Percentiles rank a stretch among this genome's conserved stretches.
Conservation (phyloP, 2,888 invertebrate genomes). For the Phlogophora meticulosa region DNA sequence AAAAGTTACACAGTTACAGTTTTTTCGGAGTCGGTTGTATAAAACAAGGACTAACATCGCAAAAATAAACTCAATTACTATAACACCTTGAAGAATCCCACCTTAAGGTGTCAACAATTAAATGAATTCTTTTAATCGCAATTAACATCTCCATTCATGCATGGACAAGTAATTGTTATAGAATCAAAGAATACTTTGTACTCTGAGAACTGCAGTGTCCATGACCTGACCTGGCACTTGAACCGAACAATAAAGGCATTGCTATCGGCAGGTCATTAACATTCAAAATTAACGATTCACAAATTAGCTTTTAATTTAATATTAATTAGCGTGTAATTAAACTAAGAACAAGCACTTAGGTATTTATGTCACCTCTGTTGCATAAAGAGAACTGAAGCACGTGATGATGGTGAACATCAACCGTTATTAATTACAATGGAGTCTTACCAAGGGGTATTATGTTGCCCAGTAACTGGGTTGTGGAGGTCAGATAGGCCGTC, state of each 20-base stretch:
- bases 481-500: too few species aligned
- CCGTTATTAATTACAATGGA: not conserved
- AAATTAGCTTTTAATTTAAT: slow-evolving; percentile 49
- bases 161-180: slow-evolving; percentile 53
- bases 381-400: not conserved
- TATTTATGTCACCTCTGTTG: slow-evolving; percentile 18
- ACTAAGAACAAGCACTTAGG: not conserved
- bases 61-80: slow-evolving; percentile 1
- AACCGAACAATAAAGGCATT: slow-evolving; percentile 62
- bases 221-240: slow-evolving; percentile 61
- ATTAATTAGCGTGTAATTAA: slow-evolving; percentile 45
- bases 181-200: slow-evolving; percentile 46
- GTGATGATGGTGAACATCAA: not conserved
- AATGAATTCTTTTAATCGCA: slow-evolving; percentile 33
- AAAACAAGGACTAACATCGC: not conserved
- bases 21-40: too few species aligned
- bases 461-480: too few species aligned
- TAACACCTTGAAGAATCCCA: slow-evolving; percentile 18
- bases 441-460: too few species aligned
- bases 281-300: slow-evolving; percentile 50
- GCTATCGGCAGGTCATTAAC: slow-evolving; percentile 59
- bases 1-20: too few species aligned
- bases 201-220: slow-evolving; percentile 56
- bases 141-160: slow-evolving; percentile 55
- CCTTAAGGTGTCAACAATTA: slow-evolving; percentile 40